Conservation (phyloP, 1,140 invertebrate genomes). For the Capitella teleta region DNA sequence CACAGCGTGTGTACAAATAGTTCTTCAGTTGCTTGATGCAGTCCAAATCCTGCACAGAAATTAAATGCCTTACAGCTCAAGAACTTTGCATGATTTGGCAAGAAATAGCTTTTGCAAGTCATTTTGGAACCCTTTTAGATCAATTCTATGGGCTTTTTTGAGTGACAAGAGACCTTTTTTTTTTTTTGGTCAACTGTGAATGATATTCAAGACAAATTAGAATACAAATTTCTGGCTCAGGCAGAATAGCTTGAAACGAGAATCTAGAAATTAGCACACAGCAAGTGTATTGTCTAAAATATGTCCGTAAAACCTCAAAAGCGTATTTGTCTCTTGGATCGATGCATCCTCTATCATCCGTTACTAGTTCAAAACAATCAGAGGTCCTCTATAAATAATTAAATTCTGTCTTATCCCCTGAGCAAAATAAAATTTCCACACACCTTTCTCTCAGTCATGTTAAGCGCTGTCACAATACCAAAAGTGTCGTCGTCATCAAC, state of each 20-base stretch:
- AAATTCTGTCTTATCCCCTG: not conserved
- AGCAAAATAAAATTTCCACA: not conserved
- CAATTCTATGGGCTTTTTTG: too few species aligned
- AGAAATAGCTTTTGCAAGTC: not conserved
- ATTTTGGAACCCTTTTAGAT: too few species aligned
- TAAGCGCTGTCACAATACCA: not conserved
- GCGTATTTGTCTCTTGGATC: not conserved
- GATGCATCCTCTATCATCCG: not conserved
- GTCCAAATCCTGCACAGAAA: not conserved
- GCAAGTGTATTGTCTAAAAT: too few species aligned
- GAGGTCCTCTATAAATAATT: too few species aligned
- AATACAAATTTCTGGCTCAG: too few species aligned
- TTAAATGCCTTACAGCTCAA: too few species aligned
- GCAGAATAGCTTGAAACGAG: too few species aligned
- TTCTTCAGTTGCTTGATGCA: not conserved
- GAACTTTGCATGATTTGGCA: not conserved
- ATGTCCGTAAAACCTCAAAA: not conserved
- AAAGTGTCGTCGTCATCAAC: not conserved
- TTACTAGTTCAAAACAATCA: too few species aligned
- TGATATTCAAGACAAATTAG: too few species aligned
- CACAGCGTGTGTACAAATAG: not conserved
- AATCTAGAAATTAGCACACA: too few species aligned
- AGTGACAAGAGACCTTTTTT: too few species aligned
- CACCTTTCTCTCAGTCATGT: not conserved
- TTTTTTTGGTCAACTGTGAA: not conserved